Evolutionary conservation across 2,113 vertebrate species (phyloP).

Genomic region (Phoenicopterus ruber): DNA sequence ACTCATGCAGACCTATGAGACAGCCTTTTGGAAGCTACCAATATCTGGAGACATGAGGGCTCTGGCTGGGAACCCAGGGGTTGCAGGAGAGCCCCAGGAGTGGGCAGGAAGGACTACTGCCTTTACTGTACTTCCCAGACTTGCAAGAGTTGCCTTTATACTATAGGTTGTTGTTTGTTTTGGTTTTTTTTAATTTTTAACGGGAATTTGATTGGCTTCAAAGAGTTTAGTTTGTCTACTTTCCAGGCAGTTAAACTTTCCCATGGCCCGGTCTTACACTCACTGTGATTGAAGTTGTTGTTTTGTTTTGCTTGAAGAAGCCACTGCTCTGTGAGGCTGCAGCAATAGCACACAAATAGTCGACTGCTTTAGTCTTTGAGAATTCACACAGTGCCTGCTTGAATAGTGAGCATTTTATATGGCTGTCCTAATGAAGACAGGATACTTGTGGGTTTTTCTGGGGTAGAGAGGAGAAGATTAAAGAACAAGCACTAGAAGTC

Average conservation of each 20-base stretch:
- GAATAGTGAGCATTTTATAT: background rate
- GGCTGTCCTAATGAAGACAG: background rate
- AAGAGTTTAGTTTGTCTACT: background rate
- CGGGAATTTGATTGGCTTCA: background rate
- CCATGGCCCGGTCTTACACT: background rate
- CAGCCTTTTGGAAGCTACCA: background rate
- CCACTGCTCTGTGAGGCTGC: background rate
- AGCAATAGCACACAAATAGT: background rate
- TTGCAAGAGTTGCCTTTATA: background rate
- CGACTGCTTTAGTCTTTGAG: background rate
- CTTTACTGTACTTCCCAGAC: background rate
- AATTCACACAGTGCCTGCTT: background rate
- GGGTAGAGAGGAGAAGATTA: background rate
- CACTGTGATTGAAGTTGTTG: background rate
- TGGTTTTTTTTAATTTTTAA: background rate
- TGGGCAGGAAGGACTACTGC: background rate
- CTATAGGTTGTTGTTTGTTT: background rate
- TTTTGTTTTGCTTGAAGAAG: background rate
- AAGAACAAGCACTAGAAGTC: background rate
- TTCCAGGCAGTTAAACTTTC: conserved; percentile 16
- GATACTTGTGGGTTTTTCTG: background rate
- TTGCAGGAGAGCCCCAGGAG: background rate
- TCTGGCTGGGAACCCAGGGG: background rate
- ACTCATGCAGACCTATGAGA: background rate
- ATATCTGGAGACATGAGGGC: background rate